Evolutionary conservation across 2,113 vertebrate species (phyloP), one percentile per base, ranked within the genome.

Genomic region (Noturus placidus): DNA sequence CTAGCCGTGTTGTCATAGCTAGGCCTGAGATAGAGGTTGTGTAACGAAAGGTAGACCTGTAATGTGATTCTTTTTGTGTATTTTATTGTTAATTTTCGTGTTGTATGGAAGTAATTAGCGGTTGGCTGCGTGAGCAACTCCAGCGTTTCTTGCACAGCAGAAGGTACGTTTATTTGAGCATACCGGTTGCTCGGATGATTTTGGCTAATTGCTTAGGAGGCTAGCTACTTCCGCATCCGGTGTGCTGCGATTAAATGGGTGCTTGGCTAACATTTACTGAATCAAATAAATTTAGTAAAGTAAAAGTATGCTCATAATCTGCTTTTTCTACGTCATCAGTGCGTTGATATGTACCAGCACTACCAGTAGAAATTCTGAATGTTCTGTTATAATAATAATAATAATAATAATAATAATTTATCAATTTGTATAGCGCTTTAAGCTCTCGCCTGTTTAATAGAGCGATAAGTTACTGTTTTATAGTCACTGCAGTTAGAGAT

Each of bases 171-270:
- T 78, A 59, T 61, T 42, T 17, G 27, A 38, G 38, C 46, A 25
- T 30, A 17, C 33, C 38, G 74, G 61, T 56, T 54, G 46, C 54
- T 54, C 22, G 42, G 42, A 52, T 79, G 3, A 35, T 67, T 61
- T 46, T 65, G 38, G 54, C 35, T 63, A 83, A 57, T 57, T 10
- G 25, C 38, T 65, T 46, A 33, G 27, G 5, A 38, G 35, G 79
- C 65, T 25, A 54, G 56, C 78, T 85, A 88, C 89, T 79, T 91
- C 91, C 87, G 61, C 35, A 72, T 81, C 78, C 54, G 30, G 52
- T 57, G 78, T 77, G 42, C 74, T 17, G 74, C 46, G 74, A 14
- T n/a, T 77, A 76, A 5, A 27, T 27, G 72, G 4, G 72, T 27
- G 72, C 4, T 22, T 27, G 72, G 1, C 11, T 25, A 15, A 14